Evolutionary conservation across 2,797 vertebrate species (phyloP).

Genomic region (Tiaroga cobitis): DNA sequence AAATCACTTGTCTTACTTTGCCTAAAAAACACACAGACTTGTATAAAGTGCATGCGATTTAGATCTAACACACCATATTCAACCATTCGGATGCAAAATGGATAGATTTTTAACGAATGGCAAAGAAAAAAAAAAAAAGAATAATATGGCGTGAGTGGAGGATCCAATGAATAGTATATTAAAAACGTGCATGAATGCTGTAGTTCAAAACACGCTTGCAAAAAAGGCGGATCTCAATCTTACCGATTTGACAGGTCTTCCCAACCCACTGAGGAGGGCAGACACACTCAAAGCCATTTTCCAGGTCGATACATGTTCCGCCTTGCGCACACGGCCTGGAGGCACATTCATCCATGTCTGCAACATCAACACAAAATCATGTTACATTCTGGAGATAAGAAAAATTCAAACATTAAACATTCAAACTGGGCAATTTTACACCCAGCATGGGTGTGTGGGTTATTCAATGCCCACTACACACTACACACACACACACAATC

Average conservation of each 20-base stretch:
- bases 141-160: conserved; percentile 13
- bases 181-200: neutral
- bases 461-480: neutral
- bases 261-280: conserved; percentile 94
- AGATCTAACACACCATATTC: conserved; percentile 1
- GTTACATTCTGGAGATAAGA: neutral
- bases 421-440: conserved; percentile 42
- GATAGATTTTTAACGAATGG: conserved; percentile 18
- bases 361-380: conserved; percentile 29
- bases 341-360: conserved; percentile 90
- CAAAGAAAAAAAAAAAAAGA: conserved; percentile 29
- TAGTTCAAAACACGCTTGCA: neutral
- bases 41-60: conserved; percentile 38
- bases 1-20: neutral
- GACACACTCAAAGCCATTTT: conserved; percentile 92
- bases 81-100: conserved; percentile 37
- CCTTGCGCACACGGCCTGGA: conserved; percentile 89
- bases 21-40: conserved; percentile 7
- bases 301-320: conserved; percentile 88
- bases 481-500: neutral
- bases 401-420: conserved; percentile 8
- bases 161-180: neutral
- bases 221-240: conserved; percentile 60
- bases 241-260: conserved; percentile 93
- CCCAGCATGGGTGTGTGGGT: conserved; percentile 3